Evolutionary conservation across 2,888 invertebrate genomes (phyloP).

Genomic region (Cheiracanthium punctorium): DNA sequence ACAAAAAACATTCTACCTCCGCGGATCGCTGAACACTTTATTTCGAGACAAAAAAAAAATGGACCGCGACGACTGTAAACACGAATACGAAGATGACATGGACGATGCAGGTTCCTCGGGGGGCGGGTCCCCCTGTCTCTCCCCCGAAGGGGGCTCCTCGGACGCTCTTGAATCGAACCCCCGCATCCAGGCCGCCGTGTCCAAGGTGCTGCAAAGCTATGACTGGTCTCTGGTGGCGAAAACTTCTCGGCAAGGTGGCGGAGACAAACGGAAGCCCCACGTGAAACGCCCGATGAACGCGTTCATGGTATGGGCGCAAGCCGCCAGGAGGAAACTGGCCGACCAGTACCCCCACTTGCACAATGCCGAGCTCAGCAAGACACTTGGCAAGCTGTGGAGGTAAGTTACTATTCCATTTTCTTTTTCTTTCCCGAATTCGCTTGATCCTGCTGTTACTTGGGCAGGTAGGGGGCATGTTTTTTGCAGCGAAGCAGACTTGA

Average conservation of each 20-base stretch:
- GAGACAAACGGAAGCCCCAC: slow-evolving; percentile 78
- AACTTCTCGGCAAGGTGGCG: slow-evolving; percentile 66
- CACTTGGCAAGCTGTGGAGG: slow-evolving; percentile 96
- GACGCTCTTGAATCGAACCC: slow-evolving; percentile 68
- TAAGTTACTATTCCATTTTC: no score
- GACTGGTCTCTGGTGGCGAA: slow-evolving; percentile 94
- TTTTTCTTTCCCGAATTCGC: no score
- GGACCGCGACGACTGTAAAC: slow-evolving; percentile 59
- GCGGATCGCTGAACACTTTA: no score
- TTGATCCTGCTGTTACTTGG: no score
- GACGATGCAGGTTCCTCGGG: slow-evolving; percentile 23
- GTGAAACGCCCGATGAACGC: slow-evolving; percentile 98
- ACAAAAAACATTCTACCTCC: no score
- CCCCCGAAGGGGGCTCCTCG: slow-evolving; percentile 27
- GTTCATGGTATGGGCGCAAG: slow-evolving; percentile 99
- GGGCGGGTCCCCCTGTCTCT: slow-evolving; percentile 52
- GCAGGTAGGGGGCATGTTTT: no score
- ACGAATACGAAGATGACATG: slow-evolving; percentile 64
- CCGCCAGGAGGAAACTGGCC: slow-evolving; percentile 91
- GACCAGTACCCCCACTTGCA: slow-evolving; percentile 95
- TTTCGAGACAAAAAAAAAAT: slow-evolving; percentile 12
- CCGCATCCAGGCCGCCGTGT: slow-evolving; percentile 90
- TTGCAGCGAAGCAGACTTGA: no score
- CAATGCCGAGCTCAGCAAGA: slow-evolving; percentile 96
- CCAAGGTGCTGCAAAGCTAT: slow-evolving; percentile 91